Evolutionary conservation across 2,888 invertebrate genomes (phyloP), one percentile per base, ranked within the genome.

Genomic region (Lasioglossum figueresi): DNA sequence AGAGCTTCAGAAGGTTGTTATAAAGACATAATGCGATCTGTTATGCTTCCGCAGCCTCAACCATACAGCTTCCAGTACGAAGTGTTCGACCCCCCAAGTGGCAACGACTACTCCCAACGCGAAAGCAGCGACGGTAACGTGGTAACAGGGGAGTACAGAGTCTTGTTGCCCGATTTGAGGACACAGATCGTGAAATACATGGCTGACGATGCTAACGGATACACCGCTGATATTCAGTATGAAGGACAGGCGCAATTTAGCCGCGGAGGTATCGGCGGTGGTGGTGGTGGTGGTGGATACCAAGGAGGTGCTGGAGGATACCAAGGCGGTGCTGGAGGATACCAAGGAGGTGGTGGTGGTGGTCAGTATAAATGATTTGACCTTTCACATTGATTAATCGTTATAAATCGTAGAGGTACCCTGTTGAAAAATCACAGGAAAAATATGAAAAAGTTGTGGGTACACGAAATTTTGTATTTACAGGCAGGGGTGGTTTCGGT

Each of bases 21-120:
- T 23, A 23, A 12, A 27, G 5, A 27, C 59, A 12, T 27, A 59
- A 27, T 27, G 4, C 12, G 14, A 59, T 10, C 2, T 2, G 63
- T 63, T 63, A 16, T 16, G 6, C 6, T 16, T 31, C 31, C 63
- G 0, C 86, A 94, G 94, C 94, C 94, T 8, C 93, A 92, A 96
- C 98, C 98, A 3, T 98, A 97, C 95, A 98, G 97, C 95, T 98
- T 98, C 95, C 97, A 97, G 88, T 98, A 98, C 95, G 96, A 97
- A 52, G 98, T 98, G 68, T 97, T 97, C 94, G 98, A 98, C 93
- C 96, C 97, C 75, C 96, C 96, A 86, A 97, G 96, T 91, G 98
- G 98, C 88, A 98, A 98, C 92, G 97, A 98, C 94, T 98, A 97
- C 95, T 97, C 97, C 88, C 98, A 98, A 94, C 97, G 98, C 93